Evolutionary conservation across 2,888 invertebrate genomes (phyloP).

Genomic region (Ornithoptera priamus): DNA sequence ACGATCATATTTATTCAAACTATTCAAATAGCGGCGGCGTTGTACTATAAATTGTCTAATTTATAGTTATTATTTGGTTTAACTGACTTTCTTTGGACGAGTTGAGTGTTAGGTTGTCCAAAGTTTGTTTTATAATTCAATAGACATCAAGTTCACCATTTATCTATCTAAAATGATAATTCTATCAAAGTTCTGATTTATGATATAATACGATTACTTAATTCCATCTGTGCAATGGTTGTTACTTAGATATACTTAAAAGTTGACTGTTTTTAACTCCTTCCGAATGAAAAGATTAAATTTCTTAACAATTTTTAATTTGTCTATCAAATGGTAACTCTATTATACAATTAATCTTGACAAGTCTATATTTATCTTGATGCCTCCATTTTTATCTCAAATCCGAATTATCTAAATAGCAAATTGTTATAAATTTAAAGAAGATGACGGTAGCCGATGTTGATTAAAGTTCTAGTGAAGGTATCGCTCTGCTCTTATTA

Average conservation of each 20-base stretch:
- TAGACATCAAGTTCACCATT: neutral
- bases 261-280: neutral
- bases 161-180: neutral
- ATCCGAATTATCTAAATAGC: neutral
- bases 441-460: neutral
- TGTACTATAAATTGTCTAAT: conserved; percentile 13
- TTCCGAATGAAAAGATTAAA: neutral
- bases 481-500: no score
- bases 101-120: neutral
- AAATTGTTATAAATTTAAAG: neutral
- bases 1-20: conserved; percentile 1
- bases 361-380: neutral
- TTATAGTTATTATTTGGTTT: neutral
- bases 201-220: neutral
- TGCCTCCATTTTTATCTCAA: neutral
- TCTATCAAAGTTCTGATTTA: neutral
- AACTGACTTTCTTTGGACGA: conserved; percentile 8
- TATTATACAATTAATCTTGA: neutral
- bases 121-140: neutral
- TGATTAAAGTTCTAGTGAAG: neutral
- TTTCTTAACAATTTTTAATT: neutral
- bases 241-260: no score
- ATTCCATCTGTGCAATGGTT: neutral
- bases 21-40: neutral
- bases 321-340: neutral